Conservation (phyloP, 2,888 invertebrate species). For the Daptonema setosum region DNA sequence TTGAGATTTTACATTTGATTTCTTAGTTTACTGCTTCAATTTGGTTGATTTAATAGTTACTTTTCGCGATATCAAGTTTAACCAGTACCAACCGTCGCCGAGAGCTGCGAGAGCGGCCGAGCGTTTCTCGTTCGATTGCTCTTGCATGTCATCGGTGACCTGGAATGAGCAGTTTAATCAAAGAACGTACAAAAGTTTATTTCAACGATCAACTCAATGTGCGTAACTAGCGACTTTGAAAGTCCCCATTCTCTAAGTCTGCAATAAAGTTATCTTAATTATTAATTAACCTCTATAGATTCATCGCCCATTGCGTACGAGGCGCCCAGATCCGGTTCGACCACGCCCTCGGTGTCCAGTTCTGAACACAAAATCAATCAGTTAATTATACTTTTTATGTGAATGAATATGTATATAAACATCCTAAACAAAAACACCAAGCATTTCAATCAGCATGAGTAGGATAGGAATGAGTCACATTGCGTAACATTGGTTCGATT, state of each 20-base stretch:
- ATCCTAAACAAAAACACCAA: too few species aligned
- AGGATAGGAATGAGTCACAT: too few species aligned
- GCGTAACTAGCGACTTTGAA: too few species aligned
- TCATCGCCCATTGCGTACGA: slow-evolving; percentile 19
- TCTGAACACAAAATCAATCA: slow-evolving; percentile 1
- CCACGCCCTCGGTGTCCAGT: slow-evolving; percentile 17
- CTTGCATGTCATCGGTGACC: slow-evolving; percentile 41
- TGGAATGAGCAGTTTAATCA: slow-evolving; percentile 10
- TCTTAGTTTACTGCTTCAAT: too few species aligned
- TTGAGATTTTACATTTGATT: too few species aligned
- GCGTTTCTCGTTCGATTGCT: slow-evolving; percentile 49
- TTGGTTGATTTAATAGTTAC: too few species aligned
- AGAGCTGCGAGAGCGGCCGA: slow-evolving; percentile 54
- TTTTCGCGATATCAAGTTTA: too few species aligned
- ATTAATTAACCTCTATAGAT: slow-evolving; percentile 16
- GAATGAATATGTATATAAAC: too few species aligned
- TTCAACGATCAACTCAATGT: background rate
- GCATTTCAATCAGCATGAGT: too few species aligned
- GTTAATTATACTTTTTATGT: background rate
- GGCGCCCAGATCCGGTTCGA: slow-evolving; percentile 14
- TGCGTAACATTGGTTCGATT: too few species aligned
- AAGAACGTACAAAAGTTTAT: background rate
- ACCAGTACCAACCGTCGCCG: slow-evolving; percentile 37
- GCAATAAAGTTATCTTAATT: too few species aligned
- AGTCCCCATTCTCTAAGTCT: too few species aligned